Evolutionary conservation across 1,140 invertebrate species (phyloP).

Genomic region (Micrasema longulum): DNA sequence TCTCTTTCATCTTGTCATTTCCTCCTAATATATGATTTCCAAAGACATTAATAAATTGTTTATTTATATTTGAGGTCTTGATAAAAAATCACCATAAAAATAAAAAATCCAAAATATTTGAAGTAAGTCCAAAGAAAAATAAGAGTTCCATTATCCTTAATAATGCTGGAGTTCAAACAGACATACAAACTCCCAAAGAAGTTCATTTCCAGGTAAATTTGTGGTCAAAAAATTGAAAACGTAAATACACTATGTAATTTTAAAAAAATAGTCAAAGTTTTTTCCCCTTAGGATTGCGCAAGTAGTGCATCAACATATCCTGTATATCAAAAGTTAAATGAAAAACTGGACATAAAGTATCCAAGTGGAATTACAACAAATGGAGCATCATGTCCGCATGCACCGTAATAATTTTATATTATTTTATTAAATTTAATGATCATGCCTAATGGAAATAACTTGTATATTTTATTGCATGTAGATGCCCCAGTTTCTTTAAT

Average conservation of each 20-base stretch:
- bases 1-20: too few species aligned
- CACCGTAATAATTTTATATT: slow-evolving; percentile 13
- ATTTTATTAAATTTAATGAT: neutral
- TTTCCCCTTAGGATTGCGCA: neutral
- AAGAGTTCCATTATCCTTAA: neutral
- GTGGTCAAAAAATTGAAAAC: neutral
- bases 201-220: slow-evolving; percentile 29
- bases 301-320: slow-evolving; percentile 20
- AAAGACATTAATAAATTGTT: too few species aligned
- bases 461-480: too few species aligned
- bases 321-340: neutral
- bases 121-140: neutral
- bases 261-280: too few species aligned
- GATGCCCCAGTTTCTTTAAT: too few species aligned
- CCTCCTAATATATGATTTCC: too few species aligned
- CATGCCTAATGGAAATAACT: too few species aligned
- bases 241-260: neutral
- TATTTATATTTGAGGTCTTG: slow-evolving; percentile 26
- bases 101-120: slow-evolving; percentile 31
- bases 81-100: slow-evolving; percentile 44
- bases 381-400: slow-evolving; percentile 11
- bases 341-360: slow-evolving; percentile 6
- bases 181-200: slow-evolving; percentile 11
- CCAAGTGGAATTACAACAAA: slow-evolving; percentile 16
- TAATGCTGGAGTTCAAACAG: neutral